A percentile compares a stretch with the other conserved stretches of the same genome.
Conservation (phyloP, 2,113 vertebrate genomes). For the Megatriorchis doriae region DNA sequence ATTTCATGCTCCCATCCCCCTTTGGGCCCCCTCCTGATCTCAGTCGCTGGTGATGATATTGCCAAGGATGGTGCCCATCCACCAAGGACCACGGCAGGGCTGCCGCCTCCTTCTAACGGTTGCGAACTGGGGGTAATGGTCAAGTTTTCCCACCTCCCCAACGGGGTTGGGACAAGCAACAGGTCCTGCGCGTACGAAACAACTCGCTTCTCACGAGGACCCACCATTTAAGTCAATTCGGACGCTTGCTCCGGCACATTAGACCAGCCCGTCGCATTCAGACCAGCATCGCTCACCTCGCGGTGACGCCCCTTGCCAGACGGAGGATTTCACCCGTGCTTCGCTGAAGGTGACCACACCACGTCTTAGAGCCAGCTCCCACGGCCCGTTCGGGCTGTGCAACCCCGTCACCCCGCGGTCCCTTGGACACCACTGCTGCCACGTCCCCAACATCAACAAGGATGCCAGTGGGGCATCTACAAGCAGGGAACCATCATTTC, state of each 20-base stretch:
- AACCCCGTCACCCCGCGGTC: rapidly evolving
- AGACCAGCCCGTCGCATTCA: rapidly evolving
- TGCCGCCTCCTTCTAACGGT: not conserved
- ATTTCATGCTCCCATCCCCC: not conserved
- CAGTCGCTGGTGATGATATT: rapidly evolving
- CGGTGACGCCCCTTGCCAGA: not conserved
- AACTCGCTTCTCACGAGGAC: rapidly evolving
- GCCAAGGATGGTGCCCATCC: not conserved
- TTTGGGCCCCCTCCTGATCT: not conserved
- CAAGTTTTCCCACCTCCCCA: not conserved
- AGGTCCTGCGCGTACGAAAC: rapidly evolving
- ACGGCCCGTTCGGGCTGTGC: rapidly evolving
- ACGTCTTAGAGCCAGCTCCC: not conserved
- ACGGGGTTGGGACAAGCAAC: not conserved
- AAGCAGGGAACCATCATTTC: not conserved
- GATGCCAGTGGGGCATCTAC: not conserved
- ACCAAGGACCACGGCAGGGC: not conserved
- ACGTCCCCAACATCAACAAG: not conserved
- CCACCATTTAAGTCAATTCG: rapidly evolving
- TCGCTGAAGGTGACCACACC: not conserved
- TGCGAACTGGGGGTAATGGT: rapidly evolving
- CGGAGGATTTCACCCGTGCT: rapidly evolving
- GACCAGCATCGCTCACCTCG: not conserved
- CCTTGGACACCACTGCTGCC: not conserved
- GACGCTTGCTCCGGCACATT: not conserved